A percentile compares a stretch with the other conserved stretches of the same genome.
Evolutionary conservation across 2,888 invertebrate species (phyloP).

Genomic region (Lycaena phlaeas): DNA sequence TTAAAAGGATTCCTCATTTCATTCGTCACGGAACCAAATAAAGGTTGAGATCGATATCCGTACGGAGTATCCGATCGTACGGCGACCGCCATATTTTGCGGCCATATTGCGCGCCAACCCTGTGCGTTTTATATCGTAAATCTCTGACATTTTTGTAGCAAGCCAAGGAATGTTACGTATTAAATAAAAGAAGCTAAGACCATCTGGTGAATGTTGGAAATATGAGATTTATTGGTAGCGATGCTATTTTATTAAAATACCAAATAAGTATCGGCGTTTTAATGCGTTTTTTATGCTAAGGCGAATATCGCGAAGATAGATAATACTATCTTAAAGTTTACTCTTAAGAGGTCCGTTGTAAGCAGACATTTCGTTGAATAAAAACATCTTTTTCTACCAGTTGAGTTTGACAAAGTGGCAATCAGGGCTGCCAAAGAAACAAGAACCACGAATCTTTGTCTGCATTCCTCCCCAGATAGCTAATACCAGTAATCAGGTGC

Average conservation of each 20-base stretch:
- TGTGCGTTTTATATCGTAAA: slow-evolving; percentile 25
- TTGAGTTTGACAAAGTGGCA: no score
- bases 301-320: no score
- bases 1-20: slow-evolving; percentile 13
- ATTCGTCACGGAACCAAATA: slow-evolving; percentile 14
- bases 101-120: slow-evolving; percentile 23
- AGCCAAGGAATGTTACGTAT: slow-evolving; percentile 30
- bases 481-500: no score
- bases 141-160: slow-evolving; percentile 29
- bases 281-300: no score
- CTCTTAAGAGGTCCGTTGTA: no score
- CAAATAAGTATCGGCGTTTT: neutral
- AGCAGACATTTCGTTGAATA: no score
- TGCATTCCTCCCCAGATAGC: no score
- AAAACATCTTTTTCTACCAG: no score
- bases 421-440: no score
- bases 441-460: no score
- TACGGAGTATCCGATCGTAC: slow-evolving; percentile 17
- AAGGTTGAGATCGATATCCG: slow-evolving; percentile 12
- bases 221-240: neutral
- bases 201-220: neutral
- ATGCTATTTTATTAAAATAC: slow-evolving; percentile 1
- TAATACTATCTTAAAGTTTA: no score
- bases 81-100: slow-evolving; percentile 20
- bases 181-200: slow-evolving; percentile 13